phyloP scores from a whole-genome alignment of 1,140 invertebrate species.

The Colletes latitarsis region DNA sequence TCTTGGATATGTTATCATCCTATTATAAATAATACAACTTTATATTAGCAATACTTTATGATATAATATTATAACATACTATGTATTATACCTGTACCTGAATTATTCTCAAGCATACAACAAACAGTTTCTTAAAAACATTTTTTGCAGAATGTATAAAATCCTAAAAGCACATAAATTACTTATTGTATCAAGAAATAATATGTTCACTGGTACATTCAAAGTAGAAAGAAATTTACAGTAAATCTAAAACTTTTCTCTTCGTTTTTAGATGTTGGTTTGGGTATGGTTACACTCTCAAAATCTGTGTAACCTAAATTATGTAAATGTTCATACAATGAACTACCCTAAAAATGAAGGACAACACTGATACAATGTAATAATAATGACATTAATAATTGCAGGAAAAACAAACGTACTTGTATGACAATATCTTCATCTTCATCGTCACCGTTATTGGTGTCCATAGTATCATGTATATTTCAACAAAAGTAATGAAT shows the following conservation, averaged over 20 bases:
- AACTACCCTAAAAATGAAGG: conserved; percentile 68
- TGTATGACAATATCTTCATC: conserved; percentile 72
- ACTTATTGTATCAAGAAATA: conserved; percentile 1
- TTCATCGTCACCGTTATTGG: conserved; percentile 39
- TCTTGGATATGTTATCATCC: conserved; percentile 54
- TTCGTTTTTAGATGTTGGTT: conserved; percentile 18
- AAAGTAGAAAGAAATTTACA: conserved; percentile 27
- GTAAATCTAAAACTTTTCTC: conserved; percentile 20
- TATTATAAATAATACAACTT: conserved; percentile 39
- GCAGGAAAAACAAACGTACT: conserved; percentile 46
- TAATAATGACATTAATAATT: neutral
- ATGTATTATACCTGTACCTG: conserved; percentile 45
- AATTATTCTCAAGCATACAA: conserved; percentile 43
- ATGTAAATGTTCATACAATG: conserved; percentile 69
- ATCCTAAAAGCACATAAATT: conserved; percentile 55
- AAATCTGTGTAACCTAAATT: conserved; percentile 75
- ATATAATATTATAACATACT: neutral
- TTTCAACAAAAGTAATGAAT: conserved; percentile 7
- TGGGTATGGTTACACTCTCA: conserved; percentile 62
- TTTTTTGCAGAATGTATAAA: conserved; percentile 34
- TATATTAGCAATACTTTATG: neutral
- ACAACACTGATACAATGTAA: neutral
- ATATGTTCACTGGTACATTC: neutral
- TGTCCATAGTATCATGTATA: conserved; percentile 17
- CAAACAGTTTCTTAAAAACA: conserved; percentile 41